These are phyloP conservation scores for Mallotus villosus DNA, from an alignment of 2,797 vertebrate genomes.

Conservation along the genomic window DNA sequence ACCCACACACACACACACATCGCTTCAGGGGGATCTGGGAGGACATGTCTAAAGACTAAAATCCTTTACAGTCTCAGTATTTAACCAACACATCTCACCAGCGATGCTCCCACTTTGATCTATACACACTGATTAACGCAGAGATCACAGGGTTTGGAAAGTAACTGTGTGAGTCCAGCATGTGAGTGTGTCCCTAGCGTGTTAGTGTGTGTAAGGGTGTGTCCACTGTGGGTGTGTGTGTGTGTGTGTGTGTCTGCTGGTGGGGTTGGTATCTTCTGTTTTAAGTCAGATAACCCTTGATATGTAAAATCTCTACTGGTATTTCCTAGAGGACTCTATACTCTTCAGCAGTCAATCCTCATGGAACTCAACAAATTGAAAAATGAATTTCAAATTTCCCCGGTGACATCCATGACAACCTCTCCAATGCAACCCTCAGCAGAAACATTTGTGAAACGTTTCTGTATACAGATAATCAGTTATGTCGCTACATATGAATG, in stretches of 20 bases:
- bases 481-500: conserved; percentile 17
- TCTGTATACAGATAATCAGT: conserved; percentile 41
- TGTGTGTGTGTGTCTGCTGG: not conserved
- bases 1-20: not conserved
- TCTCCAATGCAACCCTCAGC: conserved; percentile 30
- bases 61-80: conserved; percentile 64
- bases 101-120: conserved; percentile 62
- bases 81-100: conserved; percentile 57
- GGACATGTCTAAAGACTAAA: conserved; percentile 61
- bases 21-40: conserved; percentile 11
- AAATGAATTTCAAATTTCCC: conserved; percentile 47
- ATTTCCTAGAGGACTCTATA: conserved; percentile 5
- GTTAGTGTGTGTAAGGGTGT: not conserved
- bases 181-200: conserved; percentile 1
- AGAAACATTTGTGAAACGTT: conserved; percentile 27
- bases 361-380: conserved; percentile 25
- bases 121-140: conserved; percentile 59
- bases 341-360: conserved; percentile 4
- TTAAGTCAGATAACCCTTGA: conserved; percentile 10
- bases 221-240: conserved; percentile 3
- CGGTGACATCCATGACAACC: conserved; percentile 19
- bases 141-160: conserved; percentile 59
- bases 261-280: conserved; percentile 1
- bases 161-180: conserved; percentile 4
- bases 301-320: conserved; percentile 12